A percentile compares a stretch with the other conserved stretches of the same genome.
phyloP scores from a whole-genome alignment of 2,888 invertebrate genomes.

The Junonia oenone region DNA sequence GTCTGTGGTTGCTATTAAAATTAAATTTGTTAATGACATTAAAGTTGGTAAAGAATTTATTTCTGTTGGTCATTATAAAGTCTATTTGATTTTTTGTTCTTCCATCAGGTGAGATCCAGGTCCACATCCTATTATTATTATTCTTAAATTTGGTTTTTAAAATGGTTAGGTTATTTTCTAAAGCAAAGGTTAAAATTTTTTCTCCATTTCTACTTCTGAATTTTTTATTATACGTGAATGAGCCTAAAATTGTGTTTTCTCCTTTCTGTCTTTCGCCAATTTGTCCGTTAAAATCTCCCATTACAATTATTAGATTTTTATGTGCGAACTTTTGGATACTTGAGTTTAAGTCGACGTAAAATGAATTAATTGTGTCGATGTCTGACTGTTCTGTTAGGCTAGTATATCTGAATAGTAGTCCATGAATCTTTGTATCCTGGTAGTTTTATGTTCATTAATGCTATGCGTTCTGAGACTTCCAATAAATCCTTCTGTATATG shows the following conservation, averaged over 20 bases:
- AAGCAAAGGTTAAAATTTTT: constrained; percentile 18
- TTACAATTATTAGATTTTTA: constrained; percentile 22
- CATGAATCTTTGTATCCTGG: constrained; percentile 30
- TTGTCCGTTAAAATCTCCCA: no score
- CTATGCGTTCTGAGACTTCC: constrained; percentile 31
- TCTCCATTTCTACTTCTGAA: constrained; percentile 25
- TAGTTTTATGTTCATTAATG: constrained; percentile 31
- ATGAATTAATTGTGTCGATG: no score
- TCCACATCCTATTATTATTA: constrained; percentile 23
- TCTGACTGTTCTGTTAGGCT: constrained; percentile 33
- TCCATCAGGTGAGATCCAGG: constrained; percentile 24
- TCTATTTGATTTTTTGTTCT: constrained; percentile 27
- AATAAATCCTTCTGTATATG: not conserved
- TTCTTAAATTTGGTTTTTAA: constrained; percentile 23
- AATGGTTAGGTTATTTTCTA: constrained; percentile 21
- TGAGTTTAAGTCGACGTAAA: constrained; percentile 20
- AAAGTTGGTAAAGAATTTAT: constrained; percentile 14
- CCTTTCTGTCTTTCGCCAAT: constrained; percentile 17
- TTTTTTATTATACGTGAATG: constrained; percentile 14
- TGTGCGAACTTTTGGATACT: constrained; percentile 16
- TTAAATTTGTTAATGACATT: constrained; percentile 25
- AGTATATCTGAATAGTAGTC: constrained; percentile 34
- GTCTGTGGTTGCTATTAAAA: constrained; percentile 33
- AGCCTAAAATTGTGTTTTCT: constrained; percentile 14
- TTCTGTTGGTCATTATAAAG: constrained; percentile 25